These are phyloP conservation scores for Ictalurus punctatus DNA, from an alignment of 2,113 vertebrate species.

Conservation along the genomic window DNA sequence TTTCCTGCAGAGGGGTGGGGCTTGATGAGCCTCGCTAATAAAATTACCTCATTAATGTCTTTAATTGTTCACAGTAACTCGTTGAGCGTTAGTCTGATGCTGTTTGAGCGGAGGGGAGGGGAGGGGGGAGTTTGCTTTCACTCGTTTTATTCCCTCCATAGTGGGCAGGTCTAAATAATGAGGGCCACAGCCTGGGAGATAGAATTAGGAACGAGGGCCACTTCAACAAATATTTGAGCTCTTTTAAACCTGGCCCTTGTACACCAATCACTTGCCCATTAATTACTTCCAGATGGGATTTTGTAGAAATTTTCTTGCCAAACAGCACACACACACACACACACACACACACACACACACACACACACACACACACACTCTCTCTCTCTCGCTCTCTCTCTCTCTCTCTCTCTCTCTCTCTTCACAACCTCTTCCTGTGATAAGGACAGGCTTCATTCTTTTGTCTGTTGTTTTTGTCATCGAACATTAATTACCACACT, in stretches of 20 bases:
- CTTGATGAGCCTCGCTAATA: slow-evolving; percentile 86
- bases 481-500: slow-evolving; percentile 7
- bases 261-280: slow-evolving; percentile 77
- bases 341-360: slow-evolving; percentile 17
- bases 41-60: slow-evolving; percentile 97
- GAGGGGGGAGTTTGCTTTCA: slow-evolving; percentile 69
- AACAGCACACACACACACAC: slow-evolving; percentile 6
- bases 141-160: slow-evolving; percentile 58
- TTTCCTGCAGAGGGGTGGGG: slow-evolving; percentile 76
- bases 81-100: slow-evolving; percentile 90
- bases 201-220: slow-evolving; percentile 97
- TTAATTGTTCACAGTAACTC: slow-evolving; percentile 86
- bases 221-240: slow-evolving; percentile 91
- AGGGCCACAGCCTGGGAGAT: slow-evolving; percentile 90
- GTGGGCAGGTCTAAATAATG: slow-evolving; percentile 97
- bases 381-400: background rate
- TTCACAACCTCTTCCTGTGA: slow-evolving; percentile 11
- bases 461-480: slow-evolving; percentile 19
- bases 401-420: background rate
- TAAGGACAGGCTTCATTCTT: slow-evolving; percentile 13
- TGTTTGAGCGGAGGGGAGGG: slow-evolving; percentile 71
- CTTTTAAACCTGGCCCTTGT: slow-evolving; percentile 80
- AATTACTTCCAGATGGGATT: slow-evolving; percentile 85
- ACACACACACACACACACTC: slow-evolving; percentile 18
- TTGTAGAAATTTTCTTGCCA: slow-evolving; percentile 58